phyloP scores from a whole-genome alignment of 1,140 invertebrate genomes.

The Sweltsa coloradensis region DNA sequence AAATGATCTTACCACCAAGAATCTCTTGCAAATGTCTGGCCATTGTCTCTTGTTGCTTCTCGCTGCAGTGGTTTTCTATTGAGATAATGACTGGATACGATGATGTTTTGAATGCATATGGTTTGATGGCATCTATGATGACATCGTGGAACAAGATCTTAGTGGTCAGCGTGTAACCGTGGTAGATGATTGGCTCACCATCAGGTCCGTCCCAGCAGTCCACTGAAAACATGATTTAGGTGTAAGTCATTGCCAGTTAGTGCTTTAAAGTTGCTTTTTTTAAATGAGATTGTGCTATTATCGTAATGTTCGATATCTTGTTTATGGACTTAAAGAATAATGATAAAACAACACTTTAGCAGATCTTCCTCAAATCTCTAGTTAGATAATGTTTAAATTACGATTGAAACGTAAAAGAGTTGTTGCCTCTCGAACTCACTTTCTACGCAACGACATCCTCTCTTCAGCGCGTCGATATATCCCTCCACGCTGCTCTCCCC shows the following conservation, averaged over 20 bases:
- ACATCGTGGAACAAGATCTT: constrained; percentile 42
- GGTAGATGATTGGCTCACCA: constrained; percentile 40
- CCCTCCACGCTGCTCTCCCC: constrained; percentile 42
- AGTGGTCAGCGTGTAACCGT: constrained; percentile 42
- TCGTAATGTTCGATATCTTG: too few relatives aligned
- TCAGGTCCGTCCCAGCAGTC: constrained; percentile 46
- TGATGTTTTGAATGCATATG: constrained; percentile 28
- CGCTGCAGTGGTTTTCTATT: constrained; percentile 43
- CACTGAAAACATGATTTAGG: too few relatives aligned
- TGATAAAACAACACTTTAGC: too few relatives aligned
- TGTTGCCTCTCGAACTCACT: constrained; percentile 29
- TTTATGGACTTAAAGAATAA: too few relatives aligned
- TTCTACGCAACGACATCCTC: constrained; percentile 37
- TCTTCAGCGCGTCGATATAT: constrained; percentile 34
- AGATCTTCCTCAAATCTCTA: too few relatives aligned
- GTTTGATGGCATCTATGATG: constrained; percentile 33
- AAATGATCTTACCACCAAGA: constrained; percentile 37
- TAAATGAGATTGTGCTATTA: too few relatives aligned
- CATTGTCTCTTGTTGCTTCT: constrained; percentile 38
- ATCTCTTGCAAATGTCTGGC: constrained; percentile 36
- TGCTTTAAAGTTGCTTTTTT: too few relatives aligned
- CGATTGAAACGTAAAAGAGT: too few relatives aligned
- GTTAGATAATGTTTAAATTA: too few relatives aligned
- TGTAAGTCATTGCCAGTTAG: too few relatives aligned
- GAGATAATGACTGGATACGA: constrained; percentile 42